Percentiles rank a stretch among this genome's conserved stretches.
Conservation (phyloP, 92 coral and sea anemone genomes). For the Phenganax marumi region DNA sequence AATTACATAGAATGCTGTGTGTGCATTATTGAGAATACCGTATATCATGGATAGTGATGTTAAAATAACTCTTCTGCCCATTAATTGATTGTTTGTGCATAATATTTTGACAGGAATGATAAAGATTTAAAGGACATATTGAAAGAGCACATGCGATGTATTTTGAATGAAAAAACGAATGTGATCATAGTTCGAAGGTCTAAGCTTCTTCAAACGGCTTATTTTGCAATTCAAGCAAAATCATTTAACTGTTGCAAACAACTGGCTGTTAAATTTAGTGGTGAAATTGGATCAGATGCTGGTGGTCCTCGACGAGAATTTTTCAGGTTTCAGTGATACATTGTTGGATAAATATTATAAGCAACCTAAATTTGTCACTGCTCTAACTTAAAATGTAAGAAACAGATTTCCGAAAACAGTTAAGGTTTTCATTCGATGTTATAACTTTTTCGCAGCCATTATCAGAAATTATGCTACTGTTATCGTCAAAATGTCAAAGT, state of each 20-base stretch:
- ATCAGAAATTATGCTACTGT: no score
- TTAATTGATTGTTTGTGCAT: neutral
- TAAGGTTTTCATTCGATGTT: no score
- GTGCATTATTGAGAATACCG: neutral
- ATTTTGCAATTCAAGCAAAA: conserved; percentile 14
- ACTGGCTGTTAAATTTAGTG: conserved; percentile 25
- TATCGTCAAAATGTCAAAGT: no score
- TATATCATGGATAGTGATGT: no score
- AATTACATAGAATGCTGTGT: neutral
- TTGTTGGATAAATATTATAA: neutral
- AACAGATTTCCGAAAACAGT: no score
- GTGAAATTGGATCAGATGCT: conserved; percentile 23
- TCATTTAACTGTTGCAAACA: neutral
- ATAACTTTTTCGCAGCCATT: no score
- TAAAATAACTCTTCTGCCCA: neutral
- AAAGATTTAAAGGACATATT: conserved; percentile 14
- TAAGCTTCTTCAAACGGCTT: conserved; percentile 4
- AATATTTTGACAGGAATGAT: neutral
- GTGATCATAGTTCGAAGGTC: conserved; percentile 19
- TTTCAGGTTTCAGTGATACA: no score
- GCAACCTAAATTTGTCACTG: no score
- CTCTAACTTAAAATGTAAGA: no score
- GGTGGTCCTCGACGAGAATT: conserved; percentile 24
- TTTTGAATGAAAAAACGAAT: conserved; percentile 10
- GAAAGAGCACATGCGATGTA: conserved; percentile 6